Evolutionary conservation across 2,888 invertebrate genomes (phyloP).

Genomic region (Clepsis dumicolana): DNA sequence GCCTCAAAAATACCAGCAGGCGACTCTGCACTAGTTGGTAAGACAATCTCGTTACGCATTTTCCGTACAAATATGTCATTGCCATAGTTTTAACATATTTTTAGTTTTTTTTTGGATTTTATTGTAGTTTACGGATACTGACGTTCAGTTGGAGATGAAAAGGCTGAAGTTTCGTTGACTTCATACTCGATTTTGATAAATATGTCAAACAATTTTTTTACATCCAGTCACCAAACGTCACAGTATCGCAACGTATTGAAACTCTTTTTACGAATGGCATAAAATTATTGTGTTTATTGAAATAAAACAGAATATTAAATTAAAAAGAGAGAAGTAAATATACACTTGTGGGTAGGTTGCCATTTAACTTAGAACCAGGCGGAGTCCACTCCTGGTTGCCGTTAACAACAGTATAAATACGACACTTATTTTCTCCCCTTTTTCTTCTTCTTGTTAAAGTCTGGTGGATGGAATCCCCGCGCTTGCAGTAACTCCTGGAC

Average conservation of each 20-base stretch:
- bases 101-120: conserved; percentile 8
- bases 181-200: conserved; percentile 5
- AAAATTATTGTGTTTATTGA: neutral
- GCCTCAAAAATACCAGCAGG: neutral
- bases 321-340: too few species aligned
- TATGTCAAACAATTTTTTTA: neutral
- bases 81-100: neutral
- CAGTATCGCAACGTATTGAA: neutral
- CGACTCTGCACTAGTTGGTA: conserved; percentile 13
- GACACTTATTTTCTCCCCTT: conserved; percentile 87
- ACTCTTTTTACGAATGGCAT: neutral
- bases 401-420: neutral
- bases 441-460: conserved; percentile 94
- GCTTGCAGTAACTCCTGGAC: conserved; percentile 94
- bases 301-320: neutral
- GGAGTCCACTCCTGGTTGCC: too few species aligned
- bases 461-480: conserved; percentile 96
- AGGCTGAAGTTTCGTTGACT: neutral
- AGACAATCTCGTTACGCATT: conserved; percentile 2
- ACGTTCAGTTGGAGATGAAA: neutral
- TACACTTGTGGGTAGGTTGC: too few species aligned
- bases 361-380: too few species aligned
- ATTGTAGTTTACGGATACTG: conserved; percentile 1
- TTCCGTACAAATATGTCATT: conserved; percentile 2
- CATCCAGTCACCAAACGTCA: neutral